Percentiles rank a stretch among this genome's conserved stretches.
Evolutionary conservation across 2,113 vertebrate genomes (phyloP).

Genomic region (Coturnix japonica): DNA sequence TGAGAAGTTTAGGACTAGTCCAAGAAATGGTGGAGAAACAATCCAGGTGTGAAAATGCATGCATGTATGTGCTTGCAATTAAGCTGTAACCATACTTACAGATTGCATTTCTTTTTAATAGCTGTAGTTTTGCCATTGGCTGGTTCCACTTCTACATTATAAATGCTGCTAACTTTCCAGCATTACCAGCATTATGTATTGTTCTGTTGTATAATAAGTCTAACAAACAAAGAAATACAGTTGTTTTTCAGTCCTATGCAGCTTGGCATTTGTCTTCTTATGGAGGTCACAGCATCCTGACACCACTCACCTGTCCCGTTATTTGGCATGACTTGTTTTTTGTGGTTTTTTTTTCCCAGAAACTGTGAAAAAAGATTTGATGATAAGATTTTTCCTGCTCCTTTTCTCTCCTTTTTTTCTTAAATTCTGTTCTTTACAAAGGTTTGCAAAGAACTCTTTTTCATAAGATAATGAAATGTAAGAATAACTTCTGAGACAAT

Average conservation of each 20-base stretch:
- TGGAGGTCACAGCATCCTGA: background rate
- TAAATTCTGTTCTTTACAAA: background rate
- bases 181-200: background rate
- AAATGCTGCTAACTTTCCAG: background rate
- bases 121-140: background rate
- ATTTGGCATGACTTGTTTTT: background rate
- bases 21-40: slow-evolving; percentile 53
- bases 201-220: background rate
- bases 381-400: background rate
- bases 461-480: background rate
- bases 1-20: slow-evolving; percentile 25
- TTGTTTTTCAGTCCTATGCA: rapidly evolving
- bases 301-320: background rate
- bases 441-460: too few relatives aligned
- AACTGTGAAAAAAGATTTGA: background rate
- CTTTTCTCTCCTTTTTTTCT: background rate
- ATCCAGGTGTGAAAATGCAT: slow-evolving; percentile 65
- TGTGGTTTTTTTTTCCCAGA: background rate
- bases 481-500: background rate
- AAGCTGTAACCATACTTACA: slow-evolving; percentile 1
- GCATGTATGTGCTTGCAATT: slow-evolving; percentile 59
- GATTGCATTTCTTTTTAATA: background rate
- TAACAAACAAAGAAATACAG: background rate
- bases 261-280: background rate
- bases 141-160: background rate